Evolutionary conservation across 2,888 invertebrate genomes (phyloP), one percentile per base, ranked within the genome.

Genomic region (Adelognathus sp.): DNA sequence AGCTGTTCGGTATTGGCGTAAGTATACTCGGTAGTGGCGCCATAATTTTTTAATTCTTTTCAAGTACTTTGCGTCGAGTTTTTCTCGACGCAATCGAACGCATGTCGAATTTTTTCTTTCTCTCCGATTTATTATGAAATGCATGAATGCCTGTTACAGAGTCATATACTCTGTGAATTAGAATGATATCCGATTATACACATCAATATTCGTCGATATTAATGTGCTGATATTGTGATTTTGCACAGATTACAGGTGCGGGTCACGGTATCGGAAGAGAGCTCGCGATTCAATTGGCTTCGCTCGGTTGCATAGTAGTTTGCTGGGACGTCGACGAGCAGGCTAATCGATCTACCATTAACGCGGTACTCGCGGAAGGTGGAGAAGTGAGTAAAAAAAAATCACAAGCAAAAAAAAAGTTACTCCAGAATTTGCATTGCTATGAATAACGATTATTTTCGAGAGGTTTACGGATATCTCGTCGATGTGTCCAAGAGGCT

Each of bases 181-280:
- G n/a, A n/a, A n/a, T n/a, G n/a, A n/a, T n/a, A 36, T 24, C 7
- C 41, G 7, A 14, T 1, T 24, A 0, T 27, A 24, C 18, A 3
- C 18, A 24, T 52, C 14, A 56, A 36, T 16, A 29, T 46, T 36
- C 14, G 3, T 16, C 9, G 5, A 29, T 21, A 6, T 52, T 63
- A 4, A 16, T 33, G 1, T 3, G 9, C 21, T 16, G 33, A 33
- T 14, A 46, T 50, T 66, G 16, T 24, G 36, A 24, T 24, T 11
- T 24, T 16, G 41, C 11, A 69, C 58, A 89, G 89, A 86, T 89
- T 3, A 90, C 89, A 3, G 90, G 89, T 0, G 87, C 89, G 2
- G 89, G 89, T 14, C 88, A 85, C 27, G 89, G 89, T n/a, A 82
- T 89, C 11, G 89, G 89, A 5, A 85, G 85, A 2, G 89, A 89